Evolutionary conservation across 2,113 vertebrate species (phyloP).

Genomic region (Gymnobelideus leadbeateri): DNA sequence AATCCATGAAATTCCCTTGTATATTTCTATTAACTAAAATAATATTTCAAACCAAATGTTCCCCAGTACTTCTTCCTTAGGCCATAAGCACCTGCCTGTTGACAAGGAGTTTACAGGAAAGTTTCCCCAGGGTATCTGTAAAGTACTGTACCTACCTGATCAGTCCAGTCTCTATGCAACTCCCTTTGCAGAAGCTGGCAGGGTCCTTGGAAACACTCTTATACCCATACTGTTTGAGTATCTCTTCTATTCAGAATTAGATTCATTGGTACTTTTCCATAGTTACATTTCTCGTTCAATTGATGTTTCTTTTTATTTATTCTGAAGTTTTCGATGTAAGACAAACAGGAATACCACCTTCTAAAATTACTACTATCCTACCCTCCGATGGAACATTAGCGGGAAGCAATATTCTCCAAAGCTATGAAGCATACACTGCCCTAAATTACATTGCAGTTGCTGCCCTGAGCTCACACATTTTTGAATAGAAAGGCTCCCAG

Average conservation of each 20-base stretch:
- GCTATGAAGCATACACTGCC: slow-evolving; percentile 86
- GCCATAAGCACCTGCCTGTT: slow-evolving; percentile 49
- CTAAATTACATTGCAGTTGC: slow-evolving; percentile 85
- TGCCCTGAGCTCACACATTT: slow-evolving; percentile 84
- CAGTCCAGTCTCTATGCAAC: slow-evolving; percentile 52
- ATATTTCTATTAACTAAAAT: slow-evolving; percentile 61
- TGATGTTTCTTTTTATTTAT: slow-evolving; percentile 83
- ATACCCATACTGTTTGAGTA: slow-evolving; percentile 59
- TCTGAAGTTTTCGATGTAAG: slow-evolving; percentile 83
- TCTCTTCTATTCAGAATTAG: slow-evolving; percentile 72
- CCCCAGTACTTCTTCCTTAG: not conserved
- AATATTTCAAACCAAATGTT: slow-evolving; percentile 51
- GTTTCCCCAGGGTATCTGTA: slow-evolving; percentile 54
- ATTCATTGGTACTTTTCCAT: slow-evolving; percentile 77
- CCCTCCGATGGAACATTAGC: slow-evolving; percentile 83
- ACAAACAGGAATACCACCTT: slow-evolving; percentile 84
- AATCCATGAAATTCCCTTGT: slow-evolving; percentile 68
- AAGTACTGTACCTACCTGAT: slow-evolving; percentile 72
- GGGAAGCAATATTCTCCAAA: slow-evolving; percentile 86
- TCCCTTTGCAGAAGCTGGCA: slow-evolving; percentile 66
- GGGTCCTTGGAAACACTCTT: slow-evolving; percentile 69
- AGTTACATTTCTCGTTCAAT: slow-evolving; percentile 74
- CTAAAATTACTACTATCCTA: slow-evolving; percentile 84
- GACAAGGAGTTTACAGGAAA: slow-evolving; percentile 46
- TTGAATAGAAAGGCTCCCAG: slow-evolving; percentile 85